Evolutionary conservation across 2,797 vertebrate genomes (phyloP).

Genomic region (Lithobates sylvaticus): DNA sequence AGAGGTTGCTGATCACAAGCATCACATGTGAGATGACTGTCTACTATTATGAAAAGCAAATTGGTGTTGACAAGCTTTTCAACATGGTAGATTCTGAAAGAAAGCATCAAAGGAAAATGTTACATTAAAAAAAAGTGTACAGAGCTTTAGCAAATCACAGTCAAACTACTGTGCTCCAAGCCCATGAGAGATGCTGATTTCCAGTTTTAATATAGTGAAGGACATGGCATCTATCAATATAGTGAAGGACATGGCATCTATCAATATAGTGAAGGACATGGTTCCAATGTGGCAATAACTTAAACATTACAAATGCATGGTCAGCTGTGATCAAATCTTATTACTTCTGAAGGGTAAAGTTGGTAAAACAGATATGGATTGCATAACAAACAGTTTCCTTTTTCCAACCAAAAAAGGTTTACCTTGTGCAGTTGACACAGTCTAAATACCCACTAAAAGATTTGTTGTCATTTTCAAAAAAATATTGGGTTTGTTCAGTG

Average conservation of each 20-base stretch:
- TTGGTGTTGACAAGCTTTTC: slow-evolving; percentile 97
- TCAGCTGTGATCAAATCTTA: not conserved
- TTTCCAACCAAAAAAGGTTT: slow-evolving; percentile 34
- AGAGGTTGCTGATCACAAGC: slow-evolving; percentile 90
- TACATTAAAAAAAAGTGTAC: not conserved
- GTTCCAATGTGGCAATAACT: not conserved
- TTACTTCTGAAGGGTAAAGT: not conserved
- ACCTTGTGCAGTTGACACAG: slow-evolving; percentile 98
- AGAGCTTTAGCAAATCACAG: not conserved
- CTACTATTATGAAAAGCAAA: slow-evolving; percentile 95
- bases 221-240: no score
- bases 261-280: not conserved
- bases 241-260: not conserved
- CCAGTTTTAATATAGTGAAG: no score
- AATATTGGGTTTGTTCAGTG: slow-evolving; percentile 98
- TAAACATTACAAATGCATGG: not conserved
- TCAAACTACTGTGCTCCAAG: not conserved
- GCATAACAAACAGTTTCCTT: not conserved
- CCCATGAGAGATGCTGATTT: no score
- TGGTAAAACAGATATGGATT: not conserved
- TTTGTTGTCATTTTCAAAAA: slow-evolving; percentile 92
- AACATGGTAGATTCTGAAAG: slow-evolving; percentile 90
- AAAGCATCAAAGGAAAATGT: slow-evolving; percentile 28
- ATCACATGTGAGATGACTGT: slow-evolving; percentile 90
- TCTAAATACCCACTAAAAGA: slow-evolving; percentile 92